Percentiles rank a stretch among this genome's conserved stretches.
phyloP scores from a whole-genome alignment of 2,888 invertebrate genomes.

The Gari tellinella region DNA sequence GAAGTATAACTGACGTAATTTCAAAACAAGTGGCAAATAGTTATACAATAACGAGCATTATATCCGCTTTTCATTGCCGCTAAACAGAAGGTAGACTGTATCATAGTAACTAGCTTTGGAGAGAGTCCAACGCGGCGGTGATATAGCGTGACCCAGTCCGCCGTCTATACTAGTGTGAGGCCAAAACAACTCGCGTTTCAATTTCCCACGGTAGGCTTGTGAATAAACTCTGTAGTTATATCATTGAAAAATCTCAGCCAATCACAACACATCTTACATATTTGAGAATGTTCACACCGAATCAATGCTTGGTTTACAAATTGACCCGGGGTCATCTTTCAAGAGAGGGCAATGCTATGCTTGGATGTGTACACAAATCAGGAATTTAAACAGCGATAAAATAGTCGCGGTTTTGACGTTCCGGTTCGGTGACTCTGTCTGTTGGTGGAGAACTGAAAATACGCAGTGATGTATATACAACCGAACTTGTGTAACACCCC shows the following conservation, averaged over 20 bases:
- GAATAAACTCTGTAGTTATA: constrained; percentile 66
- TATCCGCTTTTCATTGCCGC: too few species aligned
- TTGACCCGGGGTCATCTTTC: constrained; percentile 50
- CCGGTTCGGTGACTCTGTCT: constrained; percentile 15
- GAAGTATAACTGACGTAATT: too few species aligned
- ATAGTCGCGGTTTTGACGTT: constrained; percentile 16
- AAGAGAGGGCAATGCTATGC: constrained; percentile 16
- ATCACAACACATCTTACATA: constrained; percentile 44
- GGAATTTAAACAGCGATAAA: constrained; percentile 30
- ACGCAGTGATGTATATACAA: too few species aligned
- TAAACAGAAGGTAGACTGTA: too few species aligned
- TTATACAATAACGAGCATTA: too few species aligned
- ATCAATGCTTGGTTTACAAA: constrained; percentile 41
- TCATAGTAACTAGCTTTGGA: too few species aligned
- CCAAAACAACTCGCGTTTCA: constrained; percentile 9
- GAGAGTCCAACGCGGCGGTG: too few species aligned
- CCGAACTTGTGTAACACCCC: too few species aligned
- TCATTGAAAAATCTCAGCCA: constrained; percentile 62
- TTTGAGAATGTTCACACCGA: constrained; percentile 32
- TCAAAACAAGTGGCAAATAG: too few species aligned
- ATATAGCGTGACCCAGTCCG: neutral
- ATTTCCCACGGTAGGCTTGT: constrained; percentile 72
- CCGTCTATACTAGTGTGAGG: constrained; percentile 27
- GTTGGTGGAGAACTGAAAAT: constrained; percentile 1
- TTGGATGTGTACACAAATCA: constrained; percentile 31